Base-by-base conservation (phyloP, 2,888 invertebrate species). In the Ichneumon xanthorius region DNA sequence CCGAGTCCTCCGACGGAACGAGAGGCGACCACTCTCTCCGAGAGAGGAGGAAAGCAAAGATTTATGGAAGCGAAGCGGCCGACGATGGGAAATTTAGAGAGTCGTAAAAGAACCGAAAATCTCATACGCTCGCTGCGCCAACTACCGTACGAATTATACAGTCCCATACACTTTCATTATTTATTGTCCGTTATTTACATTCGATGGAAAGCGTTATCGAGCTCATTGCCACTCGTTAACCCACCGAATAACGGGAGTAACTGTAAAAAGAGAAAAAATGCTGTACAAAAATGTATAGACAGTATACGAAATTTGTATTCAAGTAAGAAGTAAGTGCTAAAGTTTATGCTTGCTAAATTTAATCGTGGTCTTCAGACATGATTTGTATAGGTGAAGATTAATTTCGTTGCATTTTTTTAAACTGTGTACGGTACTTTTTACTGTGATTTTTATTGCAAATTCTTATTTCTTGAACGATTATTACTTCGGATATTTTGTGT, bases 81-180 rank as follows among this genome's bases (percentile, higher is more conserved):
- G 55, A 61, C 50, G 19, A 26, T 45, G 67, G 63, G 76, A 85
- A 77, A 82, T 85, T 77, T 80, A 77, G 68, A 76, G 79, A 80
- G 76, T 85, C 82, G 77, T 80, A 80, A 73, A 75, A 79, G 73
- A 82, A 80, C 85, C 80, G 82, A 80, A 85, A 82, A 76, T 82
- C 79, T 85, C 30, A 22, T 22, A 67, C 55, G 14, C 30, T 26
- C 50, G 58, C 26, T 26, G 26, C 63, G 63, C 30, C 30, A 55
- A 19, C 19, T 55, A 55, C 53, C 53, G 19, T 33, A 1, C 16
- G 63, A 63, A 53, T 72, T 71, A 67, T 58, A 65, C 14, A 30
- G 22, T 45, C 48, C 22, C 48, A 22, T 40, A 75, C 55, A 26
- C 33, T 33, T n/a, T 26, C 33, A 67, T 77, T 77, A 77, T 77